Percentiles rank a stretch among this genome's conserved stretches.
Conservation (phyloP, 2,888 invertebrate genomes). For the Alentia gelatinosa region DNA sequence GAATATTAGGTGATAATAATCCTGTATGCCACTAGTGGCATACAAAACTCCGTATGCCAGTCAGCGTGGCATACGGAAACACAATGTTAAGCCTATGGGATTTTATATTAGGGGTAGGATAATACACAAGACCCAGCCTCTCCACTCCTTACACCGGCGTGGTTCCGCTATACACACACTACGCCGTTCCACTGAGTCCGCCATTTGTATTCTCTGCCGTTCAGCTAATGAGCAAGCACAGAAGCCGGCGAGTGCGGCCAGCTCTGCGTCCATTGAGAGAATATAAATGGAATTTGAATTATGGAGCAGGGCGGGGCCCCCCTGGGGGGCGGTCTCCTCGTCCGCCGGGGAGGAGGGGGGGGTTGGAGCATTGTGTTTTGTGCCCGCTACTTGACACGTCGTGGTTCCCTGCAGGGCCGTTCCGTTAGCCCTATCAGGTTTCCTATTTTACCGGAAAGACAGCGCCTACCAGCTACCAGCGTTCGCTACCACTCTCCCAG, state of each 20-base stretch:
- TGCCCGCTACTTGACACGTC: background rate
- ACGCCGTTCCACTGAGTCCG: too few species aligned
- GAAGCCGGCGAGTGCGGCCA: background rate
- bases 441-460: background rate
- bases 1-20: too few species aligned
- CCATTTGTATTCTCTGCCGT: background rate
- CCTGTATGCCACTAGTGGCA: too few species aligned
- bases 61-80: too few species aligned
- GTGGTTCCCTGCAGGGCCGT: background rate
- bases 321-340: background rate
- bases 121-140: too few species aligned
- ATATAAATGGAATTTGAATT: slow-evolving; percentile 15
- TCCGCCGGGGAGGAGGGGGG: too few species aligned
- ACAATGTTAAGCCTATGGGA: too few species aligned
- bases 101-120: too few species aligned
- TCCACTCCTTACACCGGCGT: too few species aligned
- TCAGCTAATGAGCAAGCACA: background rate
- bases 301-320: background rate
- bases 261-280: background rate
- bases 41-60: too few species aligned
- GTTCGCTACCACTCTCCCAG: background rate
- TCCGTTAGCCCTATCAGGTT: background rate
- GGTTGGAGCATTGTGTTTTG: background rate
- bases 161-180: too few species aligned
- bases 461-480: background rate